Base-by-base conservation (phyloP, 2,888 invertebrate species). In the Cheilosia urbana region DNA sequence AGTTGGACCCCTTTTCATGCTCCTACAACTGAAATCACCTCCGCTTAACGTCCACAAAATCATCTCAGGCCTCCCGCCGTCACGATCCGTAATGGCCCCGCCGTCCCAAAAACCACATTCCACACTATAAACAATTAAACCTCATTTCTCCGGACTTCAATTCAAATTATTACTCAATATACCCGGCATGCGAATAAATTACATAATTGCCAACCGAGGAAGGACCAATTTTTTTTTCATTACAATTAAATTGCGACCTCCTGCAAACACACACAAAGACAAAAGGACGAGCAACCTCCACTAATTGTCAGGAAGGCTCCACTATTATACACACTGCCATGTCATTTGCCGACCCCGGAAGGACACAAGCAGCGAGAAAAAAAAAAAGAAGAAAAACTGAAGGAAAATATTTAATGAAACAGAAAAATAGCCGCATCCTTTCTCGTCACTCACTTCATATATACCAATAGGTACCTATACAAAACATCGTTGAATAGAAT, bases 261-360 rank as follows among this genome's bases (percentile, higher is more conserved):
- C 21, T 30, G n/a, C n/a, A n/a, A n/a, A 55, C 45, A 45, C 53
- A 65, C 30, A 72, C 27, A 71, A 40, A 27, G 53, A 65, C 51
- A 40, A 19, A 68, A 53, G 42, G n/a, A 30, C 47, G 5, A 27
- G 6, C 27, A 37, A 40, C 19, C 11, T 82, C 78, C 42, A 57
- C 62, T 83, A 78, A 83, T 77, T 77, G 65, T 71, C 53, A 53
- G 60, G 55, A 72, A 63, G 62, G 68, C 66, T 57, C 55, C 57
- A 45, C 24, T 51, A 13, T 15, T 27, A 15, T 15, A 24, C 13
- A 51, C 49, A 49, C 34, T 73, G 53, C 60, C 55, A 27, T 73
- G 78, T 72, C 78, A 78, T 34, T 57, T 62, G n/a, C 40, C 72
- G 55, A 66, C 76, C 77, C 51, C 53, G 37, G 55, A 66, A 66